Evolutionary conservation across 2,797 vertebrate genomes (phyloP), one percentile per base, ranked within the genome.

Genomic region (Parambassis ranga): DNA sequence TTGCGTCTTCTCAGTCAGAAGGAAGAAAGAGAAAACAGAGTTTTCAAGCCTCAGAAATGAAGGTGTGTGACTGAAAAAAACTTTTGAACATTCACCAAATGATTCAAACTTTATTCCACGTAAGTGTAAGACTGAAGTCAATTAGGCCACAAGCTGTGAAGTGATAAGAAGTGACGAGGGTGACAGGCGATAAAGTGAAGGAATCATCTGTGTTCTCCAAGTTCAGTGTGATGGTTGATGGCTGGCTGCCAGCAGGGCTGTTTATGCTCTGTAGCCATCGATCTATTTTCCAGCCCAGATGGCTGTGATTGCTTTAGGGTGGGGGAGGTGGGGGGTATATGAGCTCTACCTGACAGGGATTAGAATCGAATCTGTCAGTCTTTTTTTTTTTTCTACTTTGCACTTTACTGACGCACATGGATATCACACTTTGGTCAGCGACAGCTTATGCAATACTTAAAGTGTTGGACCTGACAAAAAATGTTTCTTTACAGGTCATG

Each of bases 251-350:
- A 81, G 44, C 67, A 37, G 44, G 57, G 61, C 66, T 78, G 67
- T 76, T 84, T 75, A 49, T 68, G 71, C 81, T 73, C 77, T 23
- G 33, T 27, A 71, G 75, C 48, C 26, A 65, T 83, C 65, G 32
- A 70, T 84, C 77, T 65, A 71, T 76, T 77, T 81, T 65, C 71
- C 79, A 76, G 68, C 58, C 50, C 81, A 87, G 85, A 84, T 85
- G 81, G 79, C 66, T 50, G 38, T 52, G 71, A 84, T 77, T 39
- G 50, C 69, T 72, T 80, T 71, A 32, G 66, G 73, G 73, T 76
- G 56, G 55, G 53, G 55, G 39, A 64, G 49, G n/a, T 76, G 56
- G 55, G 53, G 55, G 39, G 64, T 49, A 59, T 36, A 51, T 62
- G 68, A 80, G 74, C 47, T 19, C 57, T 67, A 82, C 75, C 81